phyloP scores from a whole-genome alignment of 2,888 invertebrate genomes.

The Athalia rosae region DNA sequence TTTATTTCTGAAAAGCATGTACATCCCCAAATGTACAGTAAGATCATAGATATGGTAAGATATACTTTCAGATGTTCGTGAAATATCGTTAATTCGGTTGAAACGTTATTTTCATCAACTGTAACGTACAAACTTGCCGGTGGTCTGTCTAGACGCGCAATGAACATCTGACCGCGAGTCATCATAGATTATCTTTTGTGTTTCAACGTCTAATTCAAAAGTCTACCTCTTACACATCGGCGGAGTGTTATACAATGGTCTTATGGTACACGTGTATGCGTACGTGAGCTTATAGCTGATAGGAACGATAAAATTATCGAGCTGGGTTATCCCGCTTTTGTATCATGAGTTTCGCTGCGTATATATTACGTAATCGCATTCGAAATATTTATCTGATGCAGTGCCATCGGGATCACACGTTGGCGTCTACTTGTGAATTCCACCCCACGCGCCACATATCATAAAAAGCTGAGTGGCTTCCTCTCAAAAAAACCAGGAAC shows the following conservation, averaged over 20 bases:
- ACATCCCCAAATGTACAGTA: too few relatives aligned
- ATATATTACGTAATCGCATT: conserved; percentile 16
- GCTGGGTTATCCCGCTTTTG: background rate
- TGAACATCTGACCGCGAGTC: conserved; percentile 12
- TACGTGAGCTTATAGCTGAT: background rate
- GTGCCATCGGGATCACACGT: background rate
- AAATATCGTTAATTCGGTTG: too few relatives aligned
- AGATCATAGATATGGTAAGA: too few relatives aligned
- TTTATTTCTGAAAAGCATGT: too few relatives aligned
- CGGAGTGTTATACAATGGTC: too few relatives aligned
- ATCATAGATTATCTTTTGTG: too few relatives aligned
- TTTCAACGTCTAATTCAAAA: too few relatives aligned
- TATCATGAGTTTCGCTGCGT: background rate
- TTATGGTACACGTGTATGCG: too few relatives aligned
- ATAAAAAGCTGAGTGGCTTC: conserved; percentile 11
- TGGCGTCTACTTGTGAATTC: conserved; percentile 22
- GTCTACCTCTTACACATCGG: too few relatives aligned
- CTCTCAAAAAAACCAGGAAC: background rate
- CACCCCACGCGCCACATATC: background rate
- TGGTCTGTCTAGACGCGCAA: background rate
- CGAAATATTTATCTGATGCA: background rate
- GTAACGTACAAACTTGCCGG: too few relatives aligned
- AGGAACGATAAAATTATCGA: conserved; percentile 19
- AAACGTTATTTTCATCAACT: too few relatives aligned
- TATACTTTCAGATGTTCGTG: too few relatives aligned